Evolutionary conservation across 2,113 vertebrate species (phyloP).

Genomic region (Hemibates koningsi): DNA sequence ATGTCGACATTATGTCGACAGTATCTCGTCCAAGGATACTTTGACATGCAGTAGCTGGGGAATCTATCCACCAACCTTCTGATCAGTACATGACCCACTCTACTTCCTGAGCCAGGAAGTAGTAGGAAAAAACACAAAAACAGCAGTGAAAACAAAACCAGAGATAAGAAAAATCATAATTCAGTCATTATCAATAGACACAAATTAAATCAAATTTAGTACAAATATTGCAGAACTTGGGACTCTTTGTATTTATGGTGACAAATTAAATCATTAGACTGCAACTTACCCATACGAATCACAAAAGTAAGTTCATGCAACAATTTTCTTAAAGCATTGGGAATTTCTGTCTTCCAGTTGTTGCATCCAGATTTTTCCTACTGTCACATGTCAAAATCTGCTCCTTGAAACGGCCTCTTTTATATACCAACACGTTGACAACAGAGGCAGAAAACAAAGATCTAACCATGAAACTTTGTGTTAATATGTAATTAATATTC

Average conservation of each 20-base stretch:
- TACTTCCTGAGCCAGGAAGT: not conserved
- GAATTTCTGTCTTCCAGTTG: not conserved
- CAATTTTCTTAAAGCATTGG: not conserved
- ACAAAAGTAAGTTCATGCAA: not conserved
- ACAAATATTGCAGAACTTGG: not conserved
- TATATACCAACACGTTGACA: not conserved
- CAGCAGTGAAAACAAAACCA: not conserved
- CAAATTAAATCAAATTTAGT: not conserved
- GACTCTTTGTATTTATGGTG: not conserved
- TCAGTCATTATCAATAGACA: not conserved
- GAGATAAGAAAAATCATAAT: not conserved
- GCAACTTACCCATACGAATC: not conserved
- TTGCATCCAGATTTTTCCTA: not conserved
- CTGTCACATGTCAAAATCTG: not conserved
- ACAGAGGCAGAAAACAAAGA: not conserved
- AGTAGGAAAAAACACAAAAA: not conserved
- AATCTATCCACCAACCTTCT: not conserved
- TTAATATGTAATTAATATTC: not conserved
- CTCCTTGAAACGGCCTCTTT: not conserved
- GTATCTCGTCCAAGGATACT: not conserved
- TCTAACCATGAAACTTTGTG: not conserved
- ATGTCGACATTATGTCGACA: not conserved
- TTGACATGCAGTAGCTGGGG: not conserved
- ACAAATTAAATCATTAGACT: not conserved
- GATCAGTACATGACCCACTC: not conserved